These are phyloP conservation scores for Drosophila stalkeri DNA, from an alignment of 2,888 invertebrate species.

Conservation along the genomic window DNA sequence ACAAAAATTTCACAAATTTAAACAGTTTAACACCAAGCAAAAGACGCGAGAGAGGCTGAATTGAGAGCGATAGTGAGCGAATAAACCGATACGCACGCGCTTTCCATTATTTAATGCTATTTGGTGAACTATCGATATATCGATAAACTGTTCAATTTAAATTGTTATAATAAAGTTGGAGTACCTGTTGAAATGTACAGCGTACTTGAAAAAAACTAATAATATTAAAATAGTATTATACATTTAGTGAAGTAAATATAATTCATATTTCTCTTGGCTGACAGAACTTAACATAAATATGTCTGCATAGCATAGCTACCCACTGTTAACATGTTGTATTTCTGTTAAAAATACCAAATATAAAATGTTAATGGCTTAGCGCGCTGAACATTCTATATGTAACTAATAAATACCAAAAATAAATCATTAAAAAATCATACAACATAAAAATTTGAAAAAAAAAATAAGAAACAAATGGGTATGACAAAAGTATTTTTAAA, in stretches of 20 bases:
- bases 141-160: constrained; percentile 16
- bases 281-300: too few relatives aligned
- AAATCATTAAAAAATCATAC: too few relatives aligned
- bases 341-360: constrained; percentile 10
- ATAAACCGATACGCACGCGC: constrained; percentile 49
- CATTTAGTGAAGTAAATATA: background rate
- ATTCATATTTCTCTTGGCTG: background rate
- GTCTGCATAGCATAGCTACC: background rate
- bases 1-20: constrained; percentile 26
- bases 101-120: background rate
- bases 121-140: constrained; percentile 30
- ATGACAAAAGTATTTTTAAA: too few relatives aligned
- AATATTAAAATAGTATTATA: background rate
- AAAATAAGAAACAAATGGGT: too few relatives aligned
- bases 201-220: background rate
- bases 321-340: background rate
- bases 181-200: background rate
- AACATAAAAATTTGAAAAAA: too few relatives aligned
- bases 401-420: background rate
- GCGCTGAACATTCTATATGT: background rate
- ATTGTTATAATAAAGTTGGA: background rate
- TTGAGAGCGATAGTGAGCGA: background rate
- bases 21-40: constrained; percentile 23
- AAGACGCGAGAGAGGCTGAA: constrained; percentile 5
- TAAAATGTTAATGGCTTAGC: background rate